phyloP scores from a whole-genome alignment of 2,113 vertebrate species.

The Notarius lentiginosus region DNA sequence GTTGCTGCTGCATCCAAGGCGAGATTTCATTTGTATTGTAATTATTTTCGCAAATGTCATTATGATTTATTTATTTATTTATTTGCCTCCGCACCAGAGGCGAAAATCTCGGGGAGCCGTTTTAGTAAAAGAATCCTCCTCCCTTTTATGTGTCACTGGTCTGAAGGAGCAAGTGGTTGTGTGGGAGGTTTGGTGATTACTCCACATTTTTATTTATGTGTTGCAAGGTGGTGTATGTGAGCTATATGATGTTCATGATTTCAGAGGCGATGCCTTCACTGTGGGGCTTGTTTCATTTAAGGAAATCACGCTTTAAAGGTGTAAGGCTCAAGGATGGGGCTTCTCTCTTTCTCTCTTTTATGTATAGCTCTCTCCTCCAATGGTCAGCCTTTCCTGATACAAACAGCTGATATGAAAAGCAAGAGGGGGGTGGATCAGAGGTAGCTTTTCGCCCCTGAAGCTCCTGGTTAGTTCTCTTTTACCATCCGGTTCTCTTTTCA shows the following conservation, averaged over 20 bases:
- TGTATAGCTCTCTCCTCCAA: slow-evolving; percentile 55
- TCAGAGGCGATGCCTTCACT: slow-evolving; percentile 70
- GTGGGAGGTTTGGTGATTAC: slow-evolving; percentile 72
- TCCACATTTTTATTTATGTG: slow-evolving; percentile 71
- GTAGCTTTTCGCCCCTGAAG: slow-evolving; percentile 69
- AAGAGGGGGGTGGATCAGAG: slow-evolving; percentile 53
- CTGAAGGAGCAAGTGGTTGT: slow-evolving; percentile 45
- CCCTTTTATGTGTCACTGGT: slow-evolving; percentile 7
- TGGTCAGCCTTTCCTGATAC: slow-evolving; percentile 72
- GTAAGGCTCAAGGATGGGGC: slow-evolving; percentile 56
- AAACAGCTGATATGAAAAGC: slow-evolving; percentile 65
- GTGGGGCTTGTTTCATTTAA: slow-evolving; percentile 77
- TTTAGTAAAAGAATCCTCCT: slow-evolving; percentile 63
- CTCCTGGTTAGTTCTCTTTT: slow-evolving; percentile 57
- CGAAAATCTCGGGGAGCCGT: slow-evolving; percentile 62
- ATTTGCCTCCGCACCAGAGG: slow-evolving; percentile 19
- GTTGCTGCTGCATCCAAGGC: background rate
- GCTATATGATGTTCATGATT: slow-evolving; percentile 72
- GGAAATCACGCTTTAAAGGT: slow-evolving; percentile 73
- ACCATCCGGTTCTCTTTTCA: slow-evolving; percentile 56
- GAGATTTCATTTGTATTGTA: slow-evolving; percentile 46
- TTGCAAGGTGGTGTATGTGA: slow-evolving; percentile 66
- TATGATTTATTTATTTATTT: slow-evolving; percentile 14
- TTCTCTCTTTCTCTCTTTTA: background rate
- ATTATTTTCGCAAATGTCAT: slow-evolving; percentile 57